Base-by-base conservation (phyloP, 1,140 invertebrate species). In the Mylabris phalerata region DNA sequence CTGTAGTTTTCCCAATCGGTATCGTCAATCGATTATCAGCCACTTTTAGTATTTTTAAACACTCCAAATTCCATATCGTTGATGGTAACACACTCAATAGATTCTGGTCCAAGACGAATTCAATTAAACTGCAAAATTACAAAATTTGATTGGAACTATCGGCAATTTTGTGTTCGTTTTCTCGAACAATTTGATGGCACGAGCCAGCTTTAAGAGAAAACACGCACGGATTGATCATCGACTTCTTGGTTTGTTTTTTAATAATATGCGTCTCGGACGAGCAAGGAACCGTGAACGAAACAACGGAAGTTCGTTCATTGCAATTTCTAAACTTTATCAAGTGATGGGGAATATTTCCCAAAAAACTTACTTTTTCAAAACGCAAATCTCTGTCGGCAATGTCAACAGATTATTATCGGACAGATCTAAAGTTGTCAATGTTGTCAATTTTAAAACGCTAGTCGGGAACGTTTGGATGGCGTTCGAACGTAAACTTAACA, bases 31-130 rank as follows among this genome's bases (percentile, higher is more conserved):
- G 73, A 74, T 89, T 88, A 64, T 80, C 77, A n/a, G 78, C 78
- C n/a, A 82, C 77, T 38, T 79, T 81, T 49, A 88, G 75, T 38
- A 75, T 77, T 60, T 78, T 79, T 50, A 89, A 71, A 50, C 79
- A 73, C 48, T 74, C 76, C 60, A 87, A 72, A 58, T 78, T 76
- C 59, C 74, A 76, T 62, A 86, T 67, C 61, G 80, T 79, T 44
- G 76, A 71, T 19, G 86, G 84, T 58, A 89, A 63, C 41, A 81
- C 77, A 59, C 75, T 79, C 61, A 89, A 75, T 66, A 79, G 79
- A 80, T 88, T 89, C 68, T 84, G 79, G 73, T 85, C 85, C 50
- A 86, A 74, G 54, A 82, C 78, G n/a, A 89, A 69, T 67, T 87
- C 84, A 67, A 81, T 79, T 66, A 89, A 73, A 66, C 86, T 89